Conservation (phyloP, 2,888 invertebrate species). For the Drosophila meridionalis region DNA sequence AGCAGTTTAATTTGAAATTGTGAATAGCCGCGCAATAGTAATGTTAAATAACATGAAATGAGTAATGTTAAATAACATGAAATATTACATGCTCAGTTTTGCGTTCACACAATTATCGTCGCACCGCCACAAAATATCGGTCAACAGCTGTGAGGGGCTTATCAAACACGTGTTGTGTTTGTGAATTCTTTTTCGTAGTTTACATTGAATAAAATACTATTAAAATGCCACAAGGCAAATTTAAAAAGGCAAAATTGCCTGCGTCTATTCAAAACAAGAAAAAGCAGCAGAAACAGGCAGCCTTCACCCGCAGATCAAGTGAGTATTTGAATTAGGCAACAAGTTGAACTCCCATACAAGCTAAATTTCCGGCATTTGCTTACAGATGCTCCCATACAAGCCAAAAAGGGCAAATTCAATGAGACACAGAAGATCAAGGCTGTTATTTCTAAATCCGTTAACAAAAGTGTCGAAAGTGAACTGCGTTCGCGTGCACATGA, state of each 20-base stretch:
- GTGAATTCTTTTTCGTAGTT: not conserved
- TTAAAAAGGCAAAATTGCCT: slow-evolving; percentile 87
- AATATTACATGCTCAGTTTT: not conserved
- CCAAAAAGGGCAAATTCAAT: slow-evolving; percentile 87
- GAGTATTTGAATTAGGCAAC: slow-evolving; percentile 74
- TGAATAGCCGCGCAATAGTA: not conserved
- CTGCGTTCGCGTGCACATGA: slow-evolving; percentile 86
- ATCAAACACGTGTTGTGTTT: slow-evolving; percentile 42
- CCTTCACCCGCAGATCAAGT: slow-evolving; percentile 87
- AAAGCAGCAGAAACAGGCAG: slow-evolving; percentile 85
- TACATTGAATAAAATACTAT: not conserved
- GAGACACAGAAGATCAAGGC: slow-evolving; percentile 88
- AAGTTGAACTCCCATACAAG: slow-evolving; percentile 11
- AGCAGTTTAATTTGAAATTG: not conserved
- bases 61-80: not conserved
- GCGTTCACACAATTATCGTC: slow-evolving; percentile 16
- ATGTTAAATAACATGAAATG: not conserved
- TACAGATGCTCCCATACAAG: slow-evolving; percentile 88
- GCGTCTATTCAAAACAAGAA: slow-evolving; percentile 85
- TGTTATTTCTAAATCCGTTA: slow-evolving; percentile 87
- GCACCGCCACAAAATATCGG: slow-evolving; percentile 20
- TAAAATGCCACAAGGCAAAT: slow-evolving; percentile 88
- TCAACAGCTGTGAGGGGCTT: slow-evolving; percentile 36
- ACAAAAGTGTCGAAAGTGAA: slow-evolving; percentile 88
- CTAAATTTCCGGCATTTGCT: slow-evolving; percentile 82